Evolutionary conservation across 1,140 invertebrate species (phyloP), one percentile per base, ranked within the genome.

Genomic region (Brachionus asplanchnoidis): DNA sequence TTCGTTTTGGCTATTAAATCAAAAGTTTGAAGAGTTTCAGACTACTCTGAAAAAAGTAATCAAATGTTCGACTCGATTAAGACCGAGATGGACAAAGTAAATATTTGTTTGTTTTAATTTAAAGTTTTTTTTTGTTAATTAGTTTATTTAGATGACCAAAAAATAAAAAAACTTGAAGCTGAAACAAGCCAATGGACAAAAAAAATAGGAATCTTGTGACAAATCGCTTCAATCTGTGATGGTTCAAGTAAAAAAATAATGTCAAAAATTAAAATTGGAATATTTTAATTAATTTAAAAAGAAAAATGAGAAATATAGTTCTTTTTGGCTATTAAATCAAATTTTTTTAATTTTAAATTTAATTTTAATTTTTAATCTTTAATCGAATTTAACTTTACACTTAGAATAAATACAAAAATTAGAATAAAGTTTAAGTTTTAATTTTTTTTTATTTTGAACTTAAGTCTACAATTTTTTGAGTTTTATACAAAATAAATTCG

Each of bases 11-110:
- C n/a, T n/a, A n/a, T n/a, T n/a, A n/a, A n/a, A n/a, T n/a, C n/a
- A 94, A 85, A 95, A 96, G 88, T 97, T 95, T 89, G 94, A 95
- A 87, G 95, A 96, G 88, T 97, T 97, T 88, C 94, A 97, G 89
- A 92, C 91, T 84, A 94, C 95, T 0, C 90, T 97, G 77, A 92
- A 93, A 1, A 94, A 94, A 95, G 94, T 87, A 95, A 95, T 89
- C 92, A 95, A 88, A 93, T 95, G 84, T 95, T 95, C 89, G 92
- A 92, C 85, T 93, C 93, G 65, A 96, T 95, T 87, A 95, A 96
- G 88, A 91, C 92, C 79, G 95, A 97, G 90, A 95, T 96, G 92
- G 94, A 95, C 85, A 94, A 94, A 93, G 96, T 96, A 94, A 93
- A 87, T 89, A 96, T 14, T 80, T n/a, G n/a, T n/a, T 60, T n/a